Evolutionary conservation across 2,888 invertebrate genomes (phyloP), one percentile per base, ranked within the genome.

Genomic region (Trichopria drosophilae): DNA sequence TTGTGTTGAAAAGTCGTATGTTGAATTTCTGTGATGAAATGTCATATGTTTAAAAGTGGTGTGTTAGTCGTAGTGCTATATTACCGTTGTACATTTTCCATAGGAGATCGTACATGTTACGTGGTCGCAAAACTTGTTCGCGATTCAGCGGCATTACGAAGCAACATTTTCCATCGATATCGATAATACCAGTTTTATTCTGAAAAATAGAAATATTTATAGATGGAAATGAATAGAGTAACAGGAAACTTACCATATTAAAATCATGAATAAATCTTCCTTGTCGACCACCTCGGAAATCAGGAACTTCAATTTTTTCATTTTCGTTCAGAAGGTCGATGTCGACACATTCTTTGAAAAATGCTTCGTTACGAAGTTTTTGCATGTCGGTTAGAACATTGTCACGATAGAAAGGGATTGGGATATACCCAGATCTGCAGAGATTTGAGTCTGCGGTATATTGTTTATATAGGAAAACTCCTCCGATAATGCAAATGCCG

Each of bases 191-290:
- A 73, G 84, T 85, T 66, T 81, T 79, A 65, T 85, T 85, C 85
- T 85, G 59, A 19, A 70, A 64, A 40, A 34, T n/a, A 48, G 24
- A 15, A 41, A 46, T 26, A 42, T 23, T 13, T 29, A 20, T 6
- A 18, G n/a, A 1, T 7, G 18, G 4, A 34, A n/a, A 29, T 24
- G 4, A 32, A 31, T 24, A 13, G 40, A n/a, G n/a, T n/a, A 26
- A 32, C n/a, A n/a, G n/a, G n/a, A n/a, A 41, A 73, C 79, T 68
- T 68, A 84, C 84, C 61, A 84, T 82, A 60, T 85, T 86, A 73
- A 97, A 97, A 76, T 97, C 95, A 67, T 97, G 96, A 63, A 96
- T 86, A 70, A 95, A 94, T 57, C 90, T 83, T 47, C 93, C 91
- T 35, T 82, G 83, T 24, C 87, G 83, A 1, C 91, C 92, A 59